These are phyloP conservation scores for Psettodes erumei DNA, from an alignment of 2,113 vertebrate genomes.

Conservation along the genomic window DNA sequence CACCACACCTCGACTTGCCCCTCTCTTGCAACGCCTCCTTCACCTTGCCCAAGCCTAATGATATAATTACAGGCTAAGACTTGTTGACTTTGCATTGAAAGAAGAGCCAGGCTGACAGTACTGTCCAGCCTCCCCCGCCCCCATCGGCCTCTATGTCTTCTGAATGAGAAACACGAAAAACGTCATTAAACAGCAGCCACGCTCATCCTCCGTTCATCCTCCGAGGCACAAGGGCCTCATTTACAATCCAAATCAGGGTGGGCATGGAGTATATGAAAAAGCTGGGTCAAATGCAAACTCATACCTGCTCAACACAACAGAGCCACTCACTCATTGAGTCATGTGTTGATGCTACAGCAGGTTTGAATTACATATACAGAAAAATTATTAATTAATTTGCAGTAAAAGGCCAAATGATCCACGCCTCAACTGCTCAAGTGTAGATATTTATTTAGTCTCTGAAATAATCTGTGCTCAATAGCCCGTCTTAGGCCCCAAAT, in stretches of 20 bases:
- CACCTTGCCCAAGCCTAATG: slow-evolving; percentile 69
- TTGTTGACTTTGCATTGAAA: slow-evolving; percentile 77
- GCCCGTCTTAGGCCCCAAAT: slow-evolving; percentile 20
- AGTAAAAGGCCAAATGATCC: slow-evolving; percentile 4
- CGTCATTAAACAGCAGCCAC: slow-evolving; percentile 30
- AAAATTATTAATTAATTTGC: slow-evolving; percentile 2
- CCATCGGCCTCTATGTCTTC: slow-evolving; percentile 17
- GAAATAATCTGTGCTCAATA: slow-evolving; percentile 17
- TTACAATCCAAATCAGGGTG: slow-evolving; percentile 83
- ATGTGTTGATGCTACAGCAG: slow-evolving; percentile 29
- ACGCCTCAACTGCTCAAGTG: slow-evolving; percentile 20
- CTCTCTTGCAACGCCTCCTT: slow-evolving; percentile 45
- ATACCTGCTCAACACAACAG: slow-evolving; percentile 58
- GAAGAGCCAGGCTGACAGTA: slow-evolving; percentile 69
- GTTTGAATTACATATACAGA: slow-evolving; percentile 6
- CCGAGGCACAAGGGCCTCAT: slow-evolving; percentile 67
- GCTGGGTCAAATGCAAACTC: slow-evolving; percentile 69
- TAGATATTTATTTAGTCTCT: slow-evolving; percentile 30
- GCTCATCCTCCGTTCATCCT: slow-evolving; percentile 46
- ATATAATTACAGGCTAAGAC: slow-evolving; percentile 82
- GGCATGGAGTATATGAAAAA: slow-evolving; percentile 55
- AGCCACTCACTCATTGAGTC: slow-evolving; percentile 40
- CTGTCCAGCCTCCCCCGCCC: slow-evolving; percentile 30
- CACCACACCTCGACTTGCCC: slow-evolving; percentile 42
- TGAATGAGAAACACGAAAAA: slow-evolving; percentile 28